Evolutionary conservation across 1,140 invertebrate genomes (phyloP), one percentile per base, ranked within the genome.

Genomic region (Brevipalpus yothersi): DNA sequence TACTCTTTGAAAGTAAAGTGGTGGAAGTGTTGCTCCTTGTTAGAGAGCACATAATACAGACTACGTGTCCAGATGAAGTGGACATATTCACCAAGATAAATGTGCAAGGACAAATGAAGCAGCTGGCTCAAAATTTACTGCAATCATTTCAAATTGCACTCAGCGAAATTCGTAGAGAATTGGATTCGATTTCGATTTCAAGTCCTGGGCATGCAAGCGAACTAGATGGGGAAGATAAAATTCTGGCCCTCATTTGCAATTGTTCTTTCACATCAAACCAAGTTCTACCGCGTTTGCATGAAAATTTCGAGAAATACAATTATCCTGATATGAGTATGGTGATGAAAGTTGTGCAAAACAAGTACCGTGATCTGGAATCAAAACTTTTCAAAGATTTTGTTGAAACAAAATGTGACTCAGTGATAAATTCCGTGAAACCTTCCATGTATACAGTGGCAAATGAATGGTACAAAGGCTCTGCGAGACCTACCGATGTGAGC

Each of bases 401-500:
- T 53, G 90, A 95, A 70, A 80, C 85, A 63, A 92, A 93, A 69
- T 83, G 84, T 55, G 89, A 94, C 73, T 87, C 88, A 4, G 72
- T 93, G 0, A 83, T 93, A 23, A 89, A 89, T 19, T 86, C 83
- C 15, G 90, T 96, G 62, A 90, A 95, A 72, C 85, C 86, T 3
- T 88, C 84, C 49, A 94, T 96, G 89, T 93, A 92, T 71, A 47
- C 58, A 15, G 49, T 59, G 11, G 62, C 43, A 12, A 41, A 41
- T n/a, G 53, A 63, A 41, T 63, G 61, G 57, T 55, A 40, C 40
- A 19, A 45, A 13, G 19, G n/a, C 8, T n/a, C 31, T 0, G 19
- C 15, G 13, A 63, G 49, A 59, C 63, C 63, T 8, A 42, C 42
- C 4, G 84, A 87, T 68, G 78, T 92, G 1, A 73, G 85, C 53